Percentiles rank a stretch among this genome's conserved stretches.
Evolutionary conservation across 2,113 vertebrate genomes (phyloP).

Genomic region (Hoplias malabaricus): DNA sequence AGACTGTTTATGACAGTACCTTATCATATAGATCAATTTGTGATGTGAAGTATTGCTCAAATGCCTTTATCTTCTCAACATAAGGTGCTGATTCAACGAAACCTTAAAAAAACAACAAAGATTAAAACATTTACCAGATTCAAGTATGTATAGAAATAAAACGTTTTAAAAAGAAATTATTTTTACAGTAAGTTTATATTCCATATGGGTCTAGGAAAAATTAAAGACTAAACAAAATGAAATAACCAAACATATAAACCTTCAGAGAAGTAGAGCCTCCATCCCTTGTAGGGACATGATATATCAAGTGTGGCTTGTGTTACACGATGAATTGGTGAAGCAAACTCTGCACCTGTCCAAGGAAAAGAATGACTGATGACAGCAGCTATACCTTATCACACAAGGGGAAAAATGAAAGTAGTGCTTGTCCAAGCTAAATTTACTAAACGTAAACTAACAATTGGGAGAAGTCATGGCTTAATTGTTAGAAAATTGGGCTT

Average conservation of each 20-base stretch:
- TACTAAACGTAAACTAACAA: neutral
- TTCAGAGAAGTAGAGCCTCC: constrained; percentile 94
- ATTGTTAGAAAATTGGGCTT: no score
- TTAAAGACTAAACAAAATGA: neutral
- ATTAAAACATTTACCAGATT: neutral
- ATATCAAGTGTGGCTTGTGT: constrained; percentile 79
- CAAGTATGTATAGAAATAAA: neutral
- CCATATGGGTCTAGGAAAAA: neutral
- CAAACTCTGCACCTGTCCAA: constrained; percentile 49
- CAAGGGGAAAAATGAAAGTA: neutral
- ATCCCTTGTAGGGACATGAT: constrained; percentile 87
- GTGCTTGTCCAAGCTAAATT: neutral
- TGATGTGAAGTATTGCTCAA: constrained; percentile 88
- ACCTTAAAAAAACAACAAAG: constrained; percentile 65
- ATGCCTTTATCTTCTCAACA: constrained; percentile 87
- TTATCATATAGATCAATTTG: constrained; percentile 93
- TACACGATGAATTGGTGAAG: constrained; percentile 56
- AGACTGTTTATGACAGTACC: constrained; percentile 67
- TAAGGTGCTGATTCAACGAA: constrained; percentile 82
- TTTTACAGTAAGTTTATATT: neutral
- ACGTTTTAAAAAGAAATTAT: no score
- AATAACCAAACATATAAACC: constrained; percentile 66
- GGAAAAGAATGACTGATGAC: neutral
- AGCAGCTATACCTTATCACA: neutral
- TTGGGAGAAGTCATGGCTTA: no score